These are phyloP conservation scores for Acheta domesticus DNA, from an alignment of 2,888 invertebrate genomes.

Conservation along the genomic window DNA sequence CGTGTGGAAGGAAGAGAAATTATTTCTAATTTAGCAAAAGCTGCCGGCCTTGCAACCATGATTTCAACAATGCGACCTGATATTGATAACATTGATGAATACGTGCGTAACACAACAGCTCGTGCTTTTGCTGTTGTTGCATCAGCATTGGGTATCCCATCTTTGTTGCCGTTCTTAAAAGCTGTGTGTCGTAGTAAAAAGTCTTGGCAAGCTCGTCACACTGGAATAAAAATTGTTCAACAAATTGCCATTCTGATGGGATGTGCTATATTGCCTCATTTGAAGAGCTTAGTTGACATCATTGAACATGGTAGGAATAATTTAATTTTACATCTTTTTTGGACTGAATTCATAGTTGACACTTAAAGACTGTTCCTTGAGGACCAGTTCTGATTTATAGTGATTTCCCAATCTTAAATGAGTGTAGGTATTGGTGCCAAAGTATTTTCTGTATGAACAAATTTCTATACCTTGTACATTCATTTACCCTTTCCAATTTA, in stretches of 20 bases:
- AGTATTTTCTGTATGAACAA: no score
- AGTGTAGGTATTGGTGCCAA: no score
- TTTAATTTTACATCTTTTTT: constrained; percentile 11
- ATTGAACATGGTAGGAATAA: constrained; percentile 84
- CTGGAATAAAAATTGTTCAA: constrained; percentile 99
- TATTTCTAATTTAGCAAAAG: constrained; percentile 98
- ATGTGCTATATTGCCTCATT: constrained; percentile 96
- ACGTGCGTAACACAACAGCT: constrained; percentile 98
- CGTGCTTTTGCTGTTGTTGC: constrained; percentile 99
- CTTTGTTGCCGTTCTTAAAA: constrained; percentile 93
- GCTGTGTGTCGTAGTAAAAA: constrained; percentile 99
- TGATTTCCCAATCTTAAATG: no score
- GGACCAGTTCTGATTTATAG: no score
- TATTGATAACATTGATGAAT: constrained; percentile 99
- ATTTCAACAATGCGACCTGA: constrained; percentile 99
- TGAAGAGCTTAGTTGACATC: constrained; percentile 97
- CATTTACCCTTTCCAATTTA: no score
- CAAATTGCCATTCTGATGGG: constrained; percentile 99
- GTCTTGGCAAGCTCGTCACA: constrained; percentile 97
- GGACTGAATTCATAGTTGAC: no score
- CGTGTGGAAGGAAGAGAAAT: constrained; percentile 99
- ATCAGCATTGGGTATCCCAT: constrained; percentile 94
- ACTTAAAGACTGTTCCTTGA: no score
- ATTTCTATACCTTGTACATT: no score
- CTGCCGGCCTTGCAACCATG: constrained; percentile 99